These are phyloP conservation scores for Lemur catta DNA, from an alignment of 2,797 vertebrate genomes.

Conservation along the genomic window DNA sequence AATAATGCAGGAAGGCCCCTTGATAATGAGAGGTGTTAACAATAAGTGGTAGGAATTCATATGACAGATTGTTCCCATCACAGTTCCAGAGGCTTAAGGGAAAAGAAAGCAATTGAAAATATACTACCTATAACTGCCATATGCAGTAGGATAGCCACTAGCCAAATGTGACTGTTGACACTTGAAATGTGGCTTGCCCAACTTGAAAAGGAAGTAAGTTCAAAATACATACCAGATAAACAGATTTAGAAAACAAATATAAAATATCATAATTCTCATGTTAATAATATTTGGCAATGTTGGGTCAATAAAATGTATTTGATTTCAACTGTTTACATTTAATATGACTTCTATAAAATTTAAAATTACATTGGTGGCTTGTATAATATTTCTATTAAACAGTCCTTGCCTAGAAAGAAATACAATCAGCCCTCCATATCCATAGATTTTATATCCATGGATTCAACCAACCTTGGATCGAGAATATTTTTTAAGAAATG, in stretches of 20 bases:
- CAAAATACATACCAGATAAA: not conserved
- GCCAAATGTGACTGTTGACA: not conserved
- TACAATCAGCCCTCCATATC: not conserved
- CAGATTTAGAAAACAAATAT: slow-evolving; percentile 13
- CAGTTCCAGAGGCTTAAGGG: not conserved
- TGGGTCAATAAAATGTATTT: not conserved
- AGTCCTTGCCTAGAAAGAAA: not conserved
- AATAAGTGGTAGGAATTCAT: not conserved
- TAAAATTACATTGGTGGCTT: not conserved
- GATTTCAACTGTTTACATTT: slow-evolving; percentile 4
- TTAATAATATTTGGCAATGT: not conserved
- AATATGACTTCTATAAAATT: not conserved
- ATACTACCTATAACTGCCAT: not conserved
- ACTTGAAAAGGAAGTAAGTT: not conserved
- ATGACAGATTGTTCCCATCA: not conserved
- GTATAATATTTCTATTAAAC: not conserved
- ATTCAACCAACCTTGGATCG: not conserved
- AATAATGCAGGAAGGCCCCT: not conserved
- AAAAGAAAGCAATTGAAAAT: slow-evolving; percentile 23
- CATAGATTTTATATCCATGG: not conserved
- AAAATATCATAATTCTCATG: slow-evolving; percentile 19
- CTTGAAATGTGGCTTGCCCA: not conserved
- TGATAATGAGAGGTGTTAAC: not conserved
- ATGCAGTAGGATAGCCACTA: not conserved
- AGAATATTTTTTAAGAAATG: not conserved